Conservation (phyloP, 1,140 invertebrate genomes). For the Drosophila nebulosa region DNA sequence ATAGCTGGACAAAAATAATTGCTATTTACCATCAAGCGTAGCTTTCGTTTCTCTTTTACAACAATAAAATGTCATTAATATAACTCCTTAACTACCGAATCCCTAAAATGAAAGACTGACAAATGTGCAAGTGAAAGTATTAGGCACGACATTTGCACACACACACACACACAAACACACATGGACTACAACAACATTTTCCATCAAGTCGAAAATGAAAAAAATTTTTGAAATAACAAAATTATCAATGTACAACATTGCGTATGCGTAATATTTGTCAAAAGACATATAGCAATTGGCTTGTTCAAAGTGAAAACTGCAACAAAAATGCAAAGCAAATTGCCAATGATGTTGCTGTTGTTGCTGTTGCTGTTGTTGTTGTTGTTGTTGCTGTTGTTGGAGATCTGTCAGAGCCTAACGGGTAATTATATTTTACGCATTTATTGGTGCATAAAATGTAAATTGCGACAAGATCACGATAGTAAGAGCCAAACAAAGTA, state of each 20-base stretch:
- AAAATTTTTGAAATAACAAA: not conserved
- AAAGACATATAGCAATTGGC: constrained; percentile 29
- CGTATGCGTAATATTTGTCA: constrained; percentile 73
- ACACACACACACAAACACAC: not conserved
- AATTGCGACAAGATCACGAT: constrained; percentile 58
- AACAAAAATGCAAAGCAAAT: constrained; percentile 20
- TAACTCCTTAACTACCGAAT: not conserved
- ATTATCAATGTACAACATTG: constrained; percentile 36
- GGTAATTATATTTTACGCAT: constrained; percentile 59
- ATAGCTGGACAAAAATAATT: not conserved
- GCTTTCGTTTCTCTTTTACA: too few species aligned
- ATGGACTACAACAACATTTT: not conserved
- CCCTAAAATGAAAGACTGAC: not conserved
- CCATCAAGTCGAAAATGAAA: not conserved
- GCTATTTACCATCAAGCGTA: not conserved
- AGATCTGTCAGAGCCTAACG: constrained; percentile 33
- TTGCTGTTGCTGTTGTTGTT: too few species aligned
- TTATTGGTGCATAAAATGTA: constrained; percentile 65
- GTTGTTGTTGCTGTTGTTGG: not conserved
- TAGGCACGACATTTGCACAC: not conserved
- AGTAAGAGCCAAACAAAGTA: constrained; percentile 3
- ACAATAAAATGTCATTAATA: not conserved
- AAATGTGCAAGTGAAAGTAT: not conserved
- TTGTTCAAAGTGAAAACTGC: constrained; percentile 51
- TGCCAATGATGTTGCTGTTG: constrained; percentile 26